These are phyloP conservation scores for Drosophila leonis DNA, from an alignment of 2,888 invertebrate species.

Conservation along the genomic window DNA sequence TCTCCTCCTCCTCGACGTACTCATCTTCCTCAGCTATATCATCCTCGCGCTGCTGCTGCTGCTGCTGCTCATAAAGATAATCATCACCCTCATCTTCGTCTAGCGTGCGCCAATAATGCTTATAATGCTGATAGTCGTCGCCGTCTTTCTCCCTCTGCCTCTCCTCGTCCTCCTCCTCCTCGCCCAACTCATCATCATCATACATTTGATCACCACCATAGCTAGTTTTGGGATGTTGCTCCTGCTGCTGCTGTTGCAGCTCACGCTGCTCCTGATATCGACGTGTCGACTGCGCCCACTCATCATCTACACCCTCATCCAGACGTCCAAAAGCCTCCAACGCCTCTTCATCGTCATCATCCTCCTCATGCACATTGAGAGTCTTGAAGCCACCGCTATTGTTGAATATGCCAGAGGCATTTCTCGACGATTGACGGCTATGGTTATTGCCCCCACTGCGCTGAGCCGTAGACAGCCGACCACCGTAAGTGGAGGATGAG, in stretches of 20 bases:
- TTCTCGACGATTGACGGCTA: constrained; percentile 64
- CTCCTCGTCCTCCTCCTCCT: constrained; percentile 18
- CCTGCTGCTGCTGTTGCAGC: constrained; percentile 50
- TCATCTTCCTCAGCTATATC: constrained; percentile 71
- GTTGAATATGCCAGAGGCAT: constrained; percentile 70
- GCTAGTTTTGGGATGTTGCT: constrained; percentile 24
- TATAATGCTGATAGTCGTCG: constrained; percentile 64
- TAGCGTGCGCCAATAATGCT: constrained; percentile 74
- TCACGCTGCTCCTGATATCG: constrained; percentile 66
- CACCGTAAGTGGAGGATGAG: constrained; percentile 62
- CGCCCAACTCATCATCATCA: constrained; percentile 29
- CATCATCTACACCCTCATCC: constrained; percentile 72
- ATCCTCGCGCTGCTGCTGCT: constrained; percentile 69
- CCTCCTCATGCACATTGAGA: constrained; percentile 80
- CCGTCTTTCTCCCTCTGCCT: constrained; percentile 41
- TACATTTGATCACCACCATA: constrained; percentile 41
- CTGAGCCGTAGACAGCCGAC: constrained; percentile 62
- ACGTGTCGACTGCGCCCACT: constrained; percentile 69
- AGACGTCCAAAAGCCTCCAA: constrained; percentile 77
- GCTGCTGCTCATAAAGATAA: constrained; percentile 70
- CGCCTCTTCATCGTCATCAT: constrained; percentile 76
- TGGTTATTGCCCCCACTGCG: constrained; percentile 36
- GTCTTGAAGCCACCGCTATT: constrained; percentile 71
- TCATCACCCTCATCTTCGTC: constrained; percentile 74
- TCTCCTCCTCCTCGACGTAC: constrained; percentile 38